Base-by-base conservation (phyloP, 2,888 invertebrate species). In the Acleris emargana region DNA sequence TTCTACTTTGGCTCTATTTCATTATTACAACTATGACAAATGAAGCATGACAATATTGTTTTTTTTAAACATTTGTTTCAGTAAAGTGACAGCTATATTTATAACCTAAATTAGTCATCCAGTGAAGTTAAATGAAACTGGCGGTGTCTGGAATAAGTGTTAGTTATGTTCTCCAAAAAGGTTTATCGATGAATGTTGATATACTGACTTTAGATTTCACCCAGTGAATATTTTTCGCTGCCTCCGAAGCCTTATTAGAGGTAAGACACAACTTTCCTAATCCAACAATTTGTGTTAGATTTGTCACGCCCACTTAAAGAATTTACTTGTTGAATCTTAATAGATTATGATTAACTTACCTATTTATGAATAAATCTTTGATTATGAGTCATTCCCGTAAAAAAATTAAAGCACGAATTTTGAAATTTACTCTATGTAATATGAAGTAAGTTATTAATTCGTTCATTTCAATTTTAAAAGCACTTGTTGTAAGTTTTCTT, bases 71-170 rank as follows among this genome's bases (percentile, higher is more conserved):
- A 55, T 54, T 64, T 61, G 66, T 61, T 66, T 66, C 61, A 57
- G 60, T 51, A 50, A 61, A 66, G 70, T 76, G 74, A 78, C 76
- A 79, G 77, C 82, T 84, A 84, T 86, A 84, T 86, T 88, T 84
- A 84, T 90, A 89, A 90, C 90, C 90, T 89, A 85, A 80, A 80
- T 81, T 83, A 80, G 82, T 84, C 81, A 76, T 76, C 76, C 71
- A 75, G 72, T 70, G 67, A 71, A 78, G 77, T 76, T 83, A 79
- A 80, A 79, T 77, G 77, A 81, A 76, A 83, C 81, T 82, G 80
- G 81, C 82, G 80, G 81, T 77, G 74, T 72, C 77, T 76, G 73
- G 75, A 80, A 77, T 68, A 70, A 69, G 66, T 71, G 66, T 67
- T 62, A 68, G 67, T 68, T 63, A 55, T 69, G 60, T 25, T 25